Conservation (phyloP, 2,113 vertebrate species). For the Plecturocebus donacophilus region DNA sequence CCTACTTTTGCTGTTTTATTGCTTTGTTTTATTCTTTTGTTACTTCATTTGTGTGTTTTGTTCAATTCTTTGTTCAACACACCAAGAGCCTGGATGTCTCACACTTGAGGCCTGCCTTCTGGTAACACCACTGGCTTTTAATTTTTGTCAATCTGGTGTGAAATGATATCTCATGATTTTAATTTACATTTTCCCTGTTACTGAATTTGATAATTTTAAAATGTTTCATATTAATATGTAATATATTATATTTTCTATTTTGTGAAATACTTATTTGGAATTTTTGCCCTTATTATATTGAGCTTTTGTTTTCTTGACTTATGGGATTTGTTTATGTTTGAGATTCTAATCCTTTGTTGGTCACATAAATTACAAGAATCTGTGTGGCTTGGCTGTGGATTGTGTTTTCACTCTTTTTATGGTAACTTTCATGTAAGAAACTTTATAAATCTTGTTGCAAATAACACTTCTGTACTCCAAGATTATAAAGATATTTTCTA, state of each 20-base stretch:
- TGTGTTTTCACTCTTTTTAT: not conserved
- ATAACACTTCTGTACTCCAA: not conserved
- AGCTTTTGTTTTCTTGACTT: not conserved
- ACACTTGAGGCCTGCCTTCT: no score
- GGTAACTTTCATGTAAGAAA: not conserved
- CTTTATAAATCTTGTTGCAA: not conserved
- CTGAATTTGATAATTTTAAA: not conserved
- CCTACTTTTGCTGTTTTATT: no score
- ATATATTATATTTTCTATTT: not conserved
- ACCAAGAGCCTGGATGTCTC: no score
- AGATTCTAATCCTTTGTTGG: not conserved
- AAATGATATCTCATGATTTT: not conserved
- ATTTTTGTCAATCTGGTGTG: not conserved
- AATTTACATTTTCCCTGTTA: not conserved
- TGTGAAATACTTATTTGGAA: not conserved
- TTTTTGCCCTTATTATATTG: not conserved
- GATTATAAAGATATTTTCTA: not conserved
- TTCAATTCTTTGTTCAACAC: no score
- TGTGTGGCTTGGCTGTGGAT: not conserved
- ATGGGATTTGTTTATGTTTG: not conserved
- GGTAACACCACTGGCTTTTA: not conserved
- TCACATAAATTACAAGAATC: not conserved
- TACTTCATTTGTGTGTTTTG: no score
- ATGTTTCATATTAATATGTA: not conserved
- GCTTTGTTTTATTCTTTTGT: no score